These are phyloP conservation scores for Deladenus siricidicola DNA, from an alignment of 2,888 invertebrate species.

Conservation along the genomic window DNA sequence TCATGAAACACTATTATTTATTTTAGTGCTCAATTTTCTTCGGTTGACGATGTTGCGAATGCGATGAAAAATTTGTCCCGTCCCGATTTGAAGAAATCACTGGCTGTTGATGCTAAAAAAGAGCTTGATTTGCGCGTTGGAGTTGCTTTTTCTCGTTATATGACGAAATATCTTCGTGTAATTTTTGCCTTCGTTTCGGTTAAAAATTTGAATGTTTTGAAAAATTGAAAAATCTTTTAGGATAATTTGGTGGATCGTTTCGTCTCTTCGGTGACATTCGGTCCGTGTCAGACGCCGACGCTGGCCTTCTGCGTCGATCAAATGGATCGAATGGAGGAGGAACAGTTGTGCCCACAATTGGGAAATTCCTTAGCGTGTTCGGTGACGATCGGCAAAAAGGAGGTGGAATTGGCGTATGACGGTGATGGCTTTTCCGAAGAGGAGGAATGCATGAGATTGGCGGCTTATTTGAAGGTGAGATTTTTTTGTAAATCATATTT, in stretches of 20 bases:
- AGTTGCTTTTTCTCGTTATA: constrained; percentile 93
- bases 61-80: constrained; percentile 75
- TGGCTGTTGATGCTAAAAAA: constrained; percentile 67
- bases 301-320: constrained; percentile 92
- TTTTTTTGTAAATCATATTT: no score
- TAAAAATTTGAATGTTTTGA: neutral
- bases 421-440: no score
- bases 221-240: constrained; percentile 55
- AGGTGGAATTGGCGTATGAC: no score
- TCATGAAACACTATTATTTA: constrained; percentile 49
- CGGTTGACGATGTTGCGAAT: constrained; percentile 87
- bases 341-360: no score
- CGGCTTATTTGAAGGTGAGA: no score
- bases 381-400: no score
- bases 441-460: no score
- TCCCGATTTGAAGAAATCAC: constrained; percentile 58
- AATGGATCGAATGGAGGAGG: constrained; percentile 54
- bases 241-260: constrained; percentile 93
- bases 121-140: constrained; percentile 93
- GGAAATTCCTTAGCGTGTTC: no score
- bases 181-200: no score
- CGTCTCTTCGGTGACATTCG: constrained; percentile 89
- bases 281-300: constrained; percentile 98
- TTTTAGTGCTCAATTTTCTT: constrained; percentile 86
- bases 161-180: constrained; percentile 61